Percentiles rank a stretch among this genome's conserved stretches.
Evolutionary conservation across 2,113 vertebrate genomes (phyloP).

Genomic region (Prochilodus magdalenae): DNA sequence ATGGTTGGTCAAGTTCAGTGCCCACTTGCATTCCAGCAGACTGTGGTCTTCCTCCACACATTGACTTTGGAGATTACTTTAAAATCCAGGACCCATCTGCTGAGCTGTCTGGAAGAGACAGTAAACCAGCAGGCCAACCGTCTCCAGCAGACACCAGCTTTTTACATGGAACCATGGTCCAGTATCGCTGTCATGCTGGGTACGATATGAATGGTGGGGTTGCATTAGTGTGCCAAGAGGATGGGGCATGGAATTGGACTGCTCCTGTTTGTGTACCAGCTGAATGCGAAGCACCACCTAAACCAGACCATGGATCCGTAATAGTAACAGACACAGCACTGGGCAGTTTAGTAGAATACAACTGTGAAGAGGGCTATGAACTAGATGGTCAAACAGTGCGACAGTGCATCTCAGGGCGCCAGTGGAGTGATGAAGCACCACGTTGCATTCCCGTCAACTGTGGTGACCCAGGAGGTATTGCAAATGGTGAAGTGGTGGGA

Average conservation of each 20-base stretch:
- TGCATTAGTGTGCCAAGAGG: constrained; percentile 86
- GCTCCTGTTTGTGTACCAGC: constrained; percentile 86
- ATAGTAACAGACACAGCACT: constrained; percentile 81
- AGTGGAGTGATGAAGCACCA: constrained; percentile 86
- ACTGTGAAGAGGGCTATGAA: constrained; percentile 84
- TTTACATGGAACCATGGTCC: constrained; percentile 82
- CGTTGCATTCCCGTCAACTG: constrained; percentile 80
- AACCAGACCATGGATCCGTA: constrained; percentile 83
- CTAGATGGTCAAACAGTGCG: constrained; percentile 82
- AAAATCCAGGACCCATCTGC: constrained; percentile 64
- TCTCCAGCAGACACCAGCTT: constrained; percentile 75
- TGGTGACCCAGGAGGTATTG: constrained; percentile 73
- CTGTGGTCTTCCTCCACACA: constrained; percentile 95
- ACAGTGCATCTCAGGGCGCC: constrained; percentile 82
- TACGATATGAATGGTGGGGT: constrained; percentile 84
- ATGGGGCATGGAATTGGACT: constrained; percentile 93
- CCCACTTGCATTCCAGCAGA: constrained; percentile 87
- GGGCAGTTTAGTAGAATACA: constrained; percentile 81
- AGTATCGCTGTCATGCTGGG: constrained; percentile 86
- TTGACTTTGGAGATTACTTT: constrained; percentile 91
- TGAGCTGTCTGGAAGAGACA: constrained; percentile 18
- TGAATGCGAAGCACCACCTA: constrained; percentile 80
- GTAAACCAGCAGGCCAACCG: constrained; percentile 1
- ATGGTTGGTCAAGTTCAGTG: constrained; percentile 88
- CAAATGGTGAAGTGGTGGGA: constrained; percentile 79